A percentile compares a stretch with the other conserved stretches of the same genome.
Conservation (phyloP, 2,113 vertebrate species). For the Willisornis vidua region DNA sequence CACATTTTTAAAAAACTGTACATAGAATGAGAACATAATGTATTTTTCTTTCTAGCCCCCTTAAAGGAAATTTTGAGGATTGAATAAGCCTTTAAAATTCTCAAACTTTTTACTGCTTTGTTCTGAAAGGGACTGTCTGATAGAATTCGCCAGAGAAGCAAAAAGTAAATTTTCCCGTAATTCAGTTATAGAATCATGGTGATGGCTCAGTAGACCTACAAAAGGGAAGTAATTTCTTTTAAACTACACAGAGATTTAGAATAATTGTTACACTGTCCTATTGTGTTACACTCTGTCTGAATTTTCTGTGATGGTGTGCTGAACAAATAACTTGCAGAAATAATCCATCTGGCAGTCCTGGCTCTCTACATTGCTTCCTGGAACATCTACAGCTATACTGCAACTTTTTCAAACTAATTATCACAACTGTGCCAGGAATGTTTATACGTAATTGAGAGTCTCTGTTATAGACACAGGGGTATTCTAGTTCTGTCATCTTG, state of each 20-base stretch:
- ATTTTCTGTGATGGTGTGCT: neutral
- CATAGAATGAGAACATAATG: neutral
- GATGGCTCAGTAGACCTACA: neutral
- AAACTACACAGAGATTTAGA: neutral
- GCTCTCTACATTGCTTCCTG: neutral
- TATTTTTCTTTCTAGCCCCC: neutral
- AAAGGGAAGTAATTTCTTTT: constrained; percentile 6
- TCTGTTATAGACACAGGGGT: neutral
- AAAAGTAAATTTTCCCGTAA: neutral
- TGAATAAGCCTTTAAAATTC: neutral
- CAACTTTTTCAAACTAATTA: neutral
- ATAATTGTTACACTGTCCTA: neutral
- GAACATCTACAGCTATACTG: neutral
- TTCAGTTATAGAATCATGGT: neutral
- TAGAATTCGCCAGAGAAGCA: neutral
- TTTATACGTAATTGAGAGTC: neutral
- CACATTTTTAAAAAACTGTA: neutral
- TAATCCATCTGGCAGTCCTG: constrained; percentile 36
- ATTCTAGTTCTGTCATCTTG: neutral
- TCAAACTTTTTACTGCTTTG: neutral
- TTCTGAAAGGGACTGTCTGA: neutral
- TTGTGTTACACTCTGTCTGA: neutral
- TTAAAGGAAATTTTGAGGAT: neutral
- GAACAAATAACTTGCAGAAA: constrained; percentile 23
- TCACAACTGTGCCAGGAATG: neutral